A percentile compares a stretch with the other conserved stretches of the same genome.
Conservation (phyloP, 2,797 vertebrate species). For the Gymnopithys bicolor region DNA sequence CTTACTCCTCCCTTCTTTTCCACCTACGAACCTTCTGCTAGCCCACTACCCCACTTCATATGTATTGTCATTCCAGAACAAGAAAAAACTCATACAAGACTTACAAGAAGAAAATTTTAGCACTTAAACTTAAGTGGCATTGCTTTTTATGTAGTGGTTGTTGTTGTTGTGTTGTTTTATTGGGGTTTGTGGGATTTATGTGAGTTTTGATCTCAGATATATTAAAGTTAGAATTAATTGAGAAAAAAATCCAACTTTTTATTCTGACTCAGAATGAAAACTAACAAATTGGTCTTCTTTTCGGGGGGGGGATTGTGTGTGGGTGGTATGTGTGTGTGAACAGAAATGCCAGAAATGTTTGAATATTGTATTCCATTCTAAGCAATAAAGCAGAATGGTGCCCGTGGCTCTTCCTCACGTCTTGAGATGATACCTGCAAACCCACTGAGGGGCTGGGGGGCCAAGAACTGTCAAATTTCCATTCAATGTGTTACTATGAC, state of each 20-base stretch:
- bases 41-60: slow-evolving; percentile 3
- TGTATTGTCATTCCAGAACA: not conserved
- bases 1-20: slow-evolving; percentile 47
- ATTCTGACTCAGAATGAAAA: slow-evolving; percentile 4
- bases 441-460: accelerated
- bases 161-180: not conserved
- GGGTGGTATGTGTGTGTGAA: not conserved
- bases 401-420: not conserved
- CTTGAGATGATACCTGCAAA: not conserved
- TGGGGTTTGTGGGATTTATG: not conserved
- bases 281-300: not conserved
- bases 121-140: not conserved
- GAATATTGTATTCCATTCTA: not conserved
- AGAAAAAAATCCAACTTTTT: not conserved
- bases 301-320: not conserved
- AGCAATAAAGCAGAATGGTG: not conserved
- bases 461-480: not conserved
- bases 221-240: not conserved
- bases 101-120: not conserved
- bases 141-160: not conserved
- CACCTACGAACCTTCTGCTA: slow-evolving; percentile 66
- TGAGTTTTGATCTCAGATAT: not conserved
- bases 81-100: not conserved
- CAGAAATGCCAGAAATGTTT: not conserved
- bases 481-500: not conserved